A percentile compares a stretch with the other conserved stretches of the same genome.
These are phyloP conservation scores for Sarcophilus harrisii DNA, from an alignment of 2,797 vertebrate species.

Conservation along the genomic window DNA sequence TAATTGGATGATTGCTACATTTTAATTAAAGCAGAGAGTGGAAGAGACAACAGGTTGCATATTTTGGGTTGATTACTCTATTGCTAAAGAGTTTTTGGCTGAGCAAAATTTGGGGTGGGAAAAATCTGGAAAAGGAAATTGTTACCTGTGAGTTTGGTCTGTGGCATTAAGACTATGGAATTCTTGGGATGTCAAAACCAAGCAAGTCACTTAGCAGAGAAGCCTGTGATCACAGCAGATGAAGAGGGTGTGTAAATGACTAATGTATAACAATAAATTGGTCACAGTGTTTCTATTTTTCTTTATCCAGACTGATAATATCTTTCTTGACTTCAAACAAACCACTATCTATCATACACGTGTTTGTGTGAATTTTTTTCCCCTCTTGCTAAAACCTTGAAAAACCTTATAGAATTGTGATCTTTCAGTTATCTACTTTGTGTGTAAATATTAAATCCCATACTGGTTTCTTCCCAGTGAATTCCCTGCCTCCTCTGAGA, in stretches of 20 bases:
- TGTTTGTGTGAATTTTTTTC: neutral
- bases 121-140: neutral
- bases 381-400: neutral
- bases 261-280: neutral
- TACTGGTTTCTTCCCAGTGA: neutral
- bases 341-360: neutral
- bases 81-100: neutral
- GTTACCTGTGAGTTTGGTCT: neutral
- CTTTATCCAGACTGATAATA: neutral
- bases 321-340: neutral
- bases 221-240: neutral
- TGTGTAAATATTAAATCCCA: neutral
- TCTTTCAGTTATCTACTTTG: neutral
- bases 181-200: neutral
- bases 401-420: neutral
- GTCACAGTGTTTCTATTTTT: neutral
- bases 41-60: neutral
- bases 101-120: neutral
- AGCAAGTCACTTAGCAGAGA: neutral
- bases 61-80: neutral
- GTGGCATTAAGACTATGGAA: neutral
- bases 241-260: slow-evolving; percentile 23
- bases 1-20: slow-evolving; percentile 34
- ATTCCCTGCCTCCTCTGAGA: neutral
- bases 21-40: slow-evolving; percentile 14